Percentiles rank a stretch among this genome's conserved stretches.
Conservation (phyloP, 2,888 invertebrate genomes). For the Hesperia comma region DNA sequence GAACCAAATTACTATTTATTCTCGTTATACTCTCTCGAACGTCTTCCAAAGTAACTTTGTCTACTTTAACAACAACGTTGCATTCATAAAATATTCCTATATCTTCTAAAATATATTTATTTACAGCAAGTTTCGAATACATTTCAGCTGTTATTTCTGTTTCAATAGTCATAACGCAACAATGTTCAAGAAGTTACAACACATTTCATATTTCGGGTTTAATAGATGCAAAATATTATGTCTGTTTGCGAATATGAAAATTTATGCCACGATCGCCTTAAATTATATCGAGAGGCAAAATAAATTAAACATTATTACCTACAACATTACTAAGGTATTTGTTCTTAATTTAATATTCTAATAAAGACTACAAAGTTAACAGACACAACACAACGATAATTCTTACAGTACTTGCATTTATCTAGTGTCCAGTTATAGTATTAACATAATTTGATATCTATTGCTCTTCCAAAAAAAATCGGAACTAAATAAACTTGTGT, state of each 20-base stretch:
- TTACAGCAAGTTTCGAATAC: slow-evolving; percentile 3
- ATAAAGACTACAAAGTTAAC: neutral
- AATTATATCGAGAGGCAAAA: neutral
- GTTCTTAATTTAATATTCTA: neutral
- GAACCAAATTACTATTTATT: no score
- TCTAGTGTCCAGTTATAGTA: no score
- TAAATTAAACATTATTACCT: slow-evolving; percentile 25
- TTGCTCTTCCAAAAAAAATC: no score
- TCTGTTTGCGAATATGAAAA: slow-evolving; percentile 8
- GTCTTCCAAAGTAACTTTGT: neutral
- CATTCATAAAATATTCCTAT: slow-evolving; percentile 4
- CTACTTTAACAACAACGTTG: slow-evolving; percentile 7
- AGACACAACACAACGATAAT: neutral
- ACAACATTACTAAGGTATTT: neutral
- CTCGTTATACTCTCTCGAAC: neutral
- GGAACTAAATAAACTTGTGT: no score
- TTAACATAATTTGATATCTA: no score
- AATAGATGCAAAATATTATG: slow-evolving; percentile 4
- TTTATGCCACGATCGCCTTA: slow-evolving; percentile 18
- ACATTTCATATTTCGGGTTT: slow-evolving; percentile 13
- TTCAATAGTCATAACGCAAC: slow-evolving; percentile 24
- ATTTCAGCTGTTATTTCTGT: slow-evolving; percentile 9
- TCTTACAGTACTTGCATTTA: no score
- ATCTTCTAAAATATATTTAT: slow-evolving; percentile 9
- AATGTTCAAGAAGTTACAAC: slow-evolving; percentile 11